These are phyloP conservation scores for Nasonovia ribisnigri DNA, from an alignment of 2,888 invertebrate genomes.

Conservation along the genomic window DNA sequence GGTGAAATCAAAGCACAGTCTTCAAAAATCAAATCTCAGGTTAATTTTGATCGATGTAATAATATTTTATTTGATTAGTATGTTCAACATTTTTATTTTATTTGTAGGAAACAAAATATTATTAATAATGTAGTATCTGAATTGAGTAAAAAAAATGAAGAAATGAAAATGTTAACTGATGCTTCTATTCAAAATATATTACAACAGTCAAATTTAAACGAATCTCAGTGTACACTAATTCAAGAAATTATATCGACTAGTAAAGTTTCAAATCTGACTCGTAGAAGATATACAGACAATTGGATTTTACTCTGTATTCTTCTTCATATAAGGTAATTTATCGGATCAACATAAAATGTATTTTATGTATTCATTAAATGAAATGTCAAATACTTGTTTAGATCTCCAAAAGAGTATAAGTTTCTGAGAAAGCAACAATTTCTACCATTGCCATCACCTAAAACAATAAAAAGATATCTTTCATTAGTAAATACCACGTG, in stretches of 20 bases:
- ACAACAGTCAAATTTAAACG: not conserved
- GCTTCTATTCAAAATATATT: not conserved
- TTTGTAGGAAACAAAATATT: too few relatives aligned
- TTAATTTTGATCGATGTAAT: too few relatives aligned
- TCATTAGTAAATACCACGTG: not conserved
- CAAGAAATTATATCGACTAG: slow-evolving; percentile 5
- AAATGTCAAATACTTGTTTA: not conserved
- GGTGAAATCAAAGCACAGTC: too few relatives aligned
- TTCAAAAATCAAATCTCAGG: too few relatives aligned
- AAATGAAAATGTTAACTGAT: not conserved
- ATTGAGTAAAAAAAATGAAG: too few relatives aligned
- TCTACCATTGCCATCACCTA: not conserved
- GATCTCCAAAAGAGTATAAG: not conserved
- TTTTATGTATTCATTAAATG: not conserved
- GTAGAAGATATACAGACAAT: not conserved
- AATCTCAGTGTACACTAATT: not conserved
- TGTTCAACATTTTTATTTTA: too few relatives aligned
- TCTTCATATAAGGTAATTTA: not conserved
- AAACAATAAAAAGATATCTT: slow-evolving; percentile 7
- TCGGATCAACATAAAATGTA: not conserved
- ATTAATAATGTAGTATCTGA: too few relatives aligned
- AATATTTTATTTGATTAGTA: too few relatives aligned
- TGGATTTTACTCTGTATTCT: slow-evolving; percentile 21
- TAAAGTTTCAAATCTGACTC: not conserved
- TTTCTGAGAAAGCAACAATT: not conserved